Evolutionary conservation across 2,113 vertebrate genomes (phyloP).

Genomic region (Cathartes aura): DNA sequence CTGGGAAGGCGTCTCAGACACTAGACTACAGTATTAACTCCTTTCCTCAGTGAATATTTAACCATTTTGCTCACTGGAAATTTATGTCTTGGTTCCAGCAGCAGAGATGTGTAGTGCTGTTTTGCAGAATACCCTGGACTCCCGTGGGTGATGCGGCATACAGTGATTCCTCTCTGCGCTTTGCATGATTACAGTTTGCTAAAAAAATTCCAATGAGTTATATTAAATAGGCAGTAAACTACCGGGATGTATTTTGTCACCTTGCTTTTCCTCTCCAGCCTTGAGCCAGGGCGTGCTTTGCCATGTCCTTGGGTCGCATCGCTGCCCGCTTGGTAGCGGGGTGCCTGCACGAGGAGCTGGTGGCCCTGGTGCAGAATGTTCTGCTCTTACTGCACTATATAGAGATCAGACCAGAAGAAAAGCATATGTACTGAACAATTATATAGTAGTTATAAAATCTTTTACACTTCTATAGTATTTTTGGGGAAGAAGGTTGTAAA

Average conservation of each 20-base stretch:
- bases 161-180: neutral
- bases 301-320: neutral
- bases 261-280: neutral
- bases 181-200: neutral
- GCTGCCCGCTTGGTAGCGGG: neutral
- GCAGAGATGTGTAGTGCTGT: neutral
- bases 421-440: neutral
- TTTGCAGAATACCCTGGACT: neutral
- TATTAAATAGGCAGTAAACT: neutral
- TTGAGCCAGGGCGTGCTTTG: neutral
- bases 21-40: neutral
- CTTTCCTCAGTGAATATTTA: neutral
- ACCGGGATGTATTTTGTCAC: neutral
- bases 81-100: accelerated
- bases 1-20: neutral
- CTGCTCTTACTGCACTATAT: neutral
- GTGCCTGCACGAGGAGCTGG: neutral
- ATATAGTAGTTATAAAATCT: neutral
- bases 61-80: neutral
- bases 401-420: neutral
- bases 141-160: accelerated
- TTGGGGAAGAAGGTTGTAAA: neutral
- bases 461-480: neutral
- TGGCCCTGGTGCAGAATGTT: neutral
- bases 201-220: neutral